Percentiles rank a stretch among this genome's conserved stretches.
These are phyloP conservation scores for Incurvaria masculella DNA, from an alignment of 2,888 invertebrate species.

Conservation along the genomic window DNA sequence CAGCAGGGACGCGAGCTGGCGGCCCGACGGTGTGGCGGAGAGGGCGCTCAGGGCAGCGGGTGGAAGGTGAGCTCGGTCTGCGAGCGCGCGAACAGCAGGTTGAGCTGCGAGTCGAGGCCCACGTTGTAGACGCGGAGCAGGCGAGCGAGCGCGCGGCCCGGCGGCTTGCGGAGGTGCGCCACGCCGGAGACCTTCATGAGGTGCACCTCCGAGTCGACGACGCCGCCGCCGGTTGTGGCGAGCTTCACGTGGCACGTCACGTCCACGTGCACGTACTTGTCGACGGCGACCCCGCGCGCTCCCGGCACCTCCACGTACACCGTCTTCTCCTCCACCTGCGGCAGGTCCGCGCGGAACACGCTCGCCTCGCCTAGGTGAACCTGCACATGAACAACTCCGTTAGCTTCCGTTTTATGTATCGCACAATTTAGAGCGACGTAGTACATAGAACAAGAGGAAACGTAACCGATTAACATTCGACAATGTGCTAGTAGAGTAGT, in stretches of 20 bases:
- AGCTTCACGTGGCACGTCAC: conserved; percentile 65
- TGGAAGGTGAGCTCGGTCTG: conserved; percentile 64
- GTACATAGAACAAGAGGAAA: too few relatives aligned
- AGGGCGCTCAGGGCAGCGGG: conserved; percentile 49
- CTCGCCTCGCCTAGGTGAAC: conserved; percentile 61
- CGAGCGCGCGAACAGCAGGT: conserved; percentile 62
- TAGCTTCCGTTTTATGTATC: too few relatives aligned
- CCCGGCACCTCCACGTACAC: conserved; percentile 53
- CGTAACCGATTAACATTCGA: too few relatives aligned
- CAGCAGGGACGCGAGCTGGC: conserved; percentile 54
- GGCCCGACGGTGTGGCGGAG: too few relatives aligned
- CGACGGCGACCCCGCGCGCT: conserved; percentile 47
- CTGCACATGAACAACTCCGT: too few relatives aligned
- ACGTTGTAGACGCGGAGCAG: conserved; percentile 62
- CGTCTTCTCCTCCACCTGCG: conserved; percentile 64
- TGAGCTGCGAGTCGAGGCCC: conserved; percentile 66
- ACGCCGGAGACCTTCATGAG: conserved; percentile 67
- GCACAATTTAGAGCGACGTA: too few relatives aligned
- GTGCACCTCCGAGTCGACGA: conserved; percentile 56
- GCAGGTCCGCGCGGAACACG: conserved; percentile 65
- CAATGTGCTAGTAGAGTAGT: too few relatives aligned
- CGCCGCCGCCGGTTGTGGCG: conserved; percentile 55
- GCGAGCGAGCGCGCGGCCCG: conserved; percentile 50
- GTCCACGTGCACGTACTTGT: conserved; percentile 65
- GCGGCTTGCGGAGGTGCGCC: conserved; percentile 61